phyloP scores from a whole-genome alignment of 2,113 vertebrate species.

The Acanthochromis polyacanthus region DNA sequence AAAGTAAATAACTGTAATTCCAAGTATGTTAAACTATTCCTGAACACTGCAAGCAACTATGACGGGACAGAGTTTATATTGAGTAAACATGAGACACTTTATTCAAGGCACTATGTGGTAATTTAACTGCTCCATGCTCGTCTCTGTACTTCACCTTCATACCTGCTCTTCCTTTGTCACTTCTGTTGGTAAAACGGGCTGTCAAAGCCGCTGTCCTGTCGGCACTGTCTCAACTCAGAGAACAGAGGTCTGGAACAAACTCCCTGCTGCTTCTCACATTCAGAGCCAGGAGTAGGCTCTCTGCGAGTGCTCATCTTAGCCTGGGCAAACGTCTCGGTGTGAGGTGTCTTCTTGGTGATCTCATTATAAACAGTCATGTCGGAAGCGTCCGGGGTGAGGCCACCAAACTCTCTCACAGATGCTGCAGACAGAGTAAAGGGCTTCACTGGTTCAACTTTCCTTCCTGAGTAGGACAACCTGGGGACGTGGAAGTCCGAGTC shows the following conservation, averaged over 20 bases:
- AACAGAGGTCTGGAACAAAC: slow-evolving; percentile 64
- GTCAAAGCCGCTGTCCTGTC: slow-evolving; percentile 89
- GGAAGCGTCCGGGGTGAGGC: slow-evolving; percentile 52
- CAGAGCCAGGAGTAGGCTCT: slow-evolving; percentile 79
- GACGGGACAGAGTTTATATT: background rate
- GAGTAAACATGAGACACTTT: slow-evolving; percentile 43
- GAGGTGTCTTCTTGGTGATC: slow-evolving; percentile 49
- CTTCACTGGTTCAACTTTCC: slow-evolving; percentile 55
- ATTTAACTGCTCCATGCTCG: background rate
- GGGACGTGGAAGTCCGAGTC: slow-evolving; percentile 57
- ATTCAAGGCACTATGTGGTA: slow-evolving; percentile 39
- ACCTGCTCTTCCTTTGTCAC: slow-evolving; percentile 33
- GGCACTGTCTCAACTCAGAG: slow-evolving; percentile 73
- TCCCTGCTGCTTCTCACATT: slow-evolving; percentile 44
- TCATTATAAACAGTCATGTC: slow-evolving; percentile 80
- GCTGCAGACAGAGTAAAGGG: slow-evolving; percentile 30
- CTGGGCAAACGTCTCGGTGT: slow-evolving; percentile 20
- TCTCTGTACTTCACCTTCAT: background rate
- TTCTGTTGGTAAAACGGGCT: slow-evolving; percentile 80
- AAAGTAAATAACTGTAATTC: background rate
- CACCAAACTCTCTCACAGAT: slow-evolving; percentile 48
- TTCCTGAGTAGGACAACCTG: slow-evolving; percentile 39
- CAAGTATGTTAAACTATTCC: background rate
- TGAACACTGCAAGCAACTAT: background rate
- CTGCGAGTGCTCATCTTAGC: slow-evolving; percentile 40